Base-by-base conservation (phyloP, 1,140 invertebrate genomes). In the Chlorops oryzae region DNA sequence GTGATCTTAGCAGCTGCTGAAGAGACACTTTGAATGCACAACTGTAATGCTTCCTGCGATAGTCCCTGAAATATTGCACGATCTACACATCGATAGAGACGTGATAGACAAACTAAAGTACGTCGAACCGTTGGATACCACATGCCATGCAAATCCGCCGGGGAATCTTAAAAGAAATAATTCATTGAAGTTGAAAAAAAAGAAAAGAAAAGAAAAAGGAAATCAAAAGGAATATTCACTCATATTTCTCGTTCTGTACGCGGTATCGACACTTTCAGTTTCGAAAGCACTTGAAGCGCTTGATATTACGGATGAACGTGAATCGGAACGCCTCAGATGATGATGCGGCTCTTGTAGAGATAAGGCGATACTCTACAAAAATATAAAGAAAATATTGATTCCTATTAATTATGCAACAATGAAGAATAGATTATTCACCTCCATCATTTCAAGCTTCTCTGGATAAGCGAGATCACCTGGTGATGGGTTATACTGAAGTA, bases 101-200 rank as follows among this genome's bases (percentile, higher is more conserved):
- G 86, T 0, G 94, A 97, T 2, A 99, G 74, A 63, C 94, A 98
- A 21, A 98, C 88, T 7, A 99, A 73, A 0, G 96, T 96, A 42
- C 96, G 76, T 13, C 96, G 78, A 0, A 99, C 92, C 0, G 92
- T 96, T 0, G 96, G 96, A 77, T 98, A 99, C 96, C 96, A 99
- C 93, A 99, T 96, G 1, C 96, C 96, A 75, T 99, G 96, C 7
- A 98, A 75, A 78, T 99, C 96, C 20, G 95, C 94, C 0, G 93
- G 91, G 1, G 92, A 95, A 61, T 81, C 83, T 78, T n/a, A n/a
- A n/a, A n/a, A n/a, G 39, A 24, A 40, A 54, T n/a, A 35, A 7
- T 20, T 32, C 15, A 47, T 35, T 7, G 9, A 56, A 53, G 10
- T 38, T 38, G 21, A 10, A 21, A 23, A 24, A 7, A 2, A 22